Conservation (phyloP, 2,113 vertebrate genomes). For the Procapra przewalskii region DNA sequence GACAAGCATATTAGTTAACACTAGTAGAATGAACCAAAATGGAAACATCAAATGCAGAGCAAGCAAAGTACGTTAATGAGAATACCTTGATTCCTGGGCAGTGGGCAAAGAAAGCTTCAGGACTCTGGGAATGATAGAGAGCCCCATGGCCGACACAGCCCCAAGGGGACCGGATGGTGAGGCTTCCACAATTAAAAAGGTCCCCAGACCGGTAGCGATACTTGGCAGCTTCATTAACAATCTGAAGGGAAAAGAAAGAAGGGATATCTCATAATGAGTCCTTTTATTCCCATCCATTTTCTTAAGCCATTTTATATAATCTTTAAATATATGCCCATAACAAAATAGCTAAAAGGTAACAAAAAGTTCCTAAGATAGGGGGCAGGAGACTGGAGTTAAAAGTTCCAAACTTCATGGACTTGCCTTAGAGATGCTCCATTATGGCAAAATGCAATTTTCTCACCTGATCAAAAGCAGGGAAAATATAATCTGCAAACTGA, state of each 20-base stretch:
- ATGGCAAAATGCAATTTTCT: conserved; percentile 33
- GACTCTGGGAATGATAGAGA: conserved; percentile 97
- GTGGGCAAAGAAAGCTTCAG: conserved; percentile 97
- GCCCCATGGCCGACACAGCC: conserved; percentile 97
- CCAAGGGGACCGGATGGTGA: conserved; percentile 97
- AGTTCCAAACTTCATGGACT: background rate
- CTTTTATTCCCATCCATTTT: background rate
- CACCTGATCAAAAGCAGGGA: conserved; percentile 98
- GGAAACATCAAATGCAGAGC: background rate
- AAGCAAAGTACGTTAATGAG: conserved; percentile 30
- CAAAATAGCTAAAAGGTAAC: background rate
- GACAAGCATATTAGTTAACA: background rate
- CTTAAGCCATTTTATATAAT: background rate
- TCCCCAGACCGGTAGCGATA: conserved; percentile 97
- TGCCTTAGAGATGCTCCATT: background rate
- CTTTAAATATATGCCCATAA: background rate
- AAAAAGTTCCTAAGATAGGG: background rate
- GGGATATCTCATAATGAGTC: background rate
- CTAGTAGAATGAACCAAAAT: background rate
- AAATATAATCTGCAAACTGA: conserved; percentile 99
- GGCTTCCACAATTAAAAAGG: conserved; percentile 93
- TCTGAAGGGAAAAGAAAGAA: conserved; percentile 80
- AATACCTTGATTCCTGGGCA: conserved; percentile 95
- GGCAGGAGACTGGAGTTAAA: background rate
- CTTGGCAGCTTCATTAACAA: conserved; percentile 98